Base-by-base conservation (phyloP, 2,888 invertebrate genomes). In the Brachypalpus laphriformis region DNA sequence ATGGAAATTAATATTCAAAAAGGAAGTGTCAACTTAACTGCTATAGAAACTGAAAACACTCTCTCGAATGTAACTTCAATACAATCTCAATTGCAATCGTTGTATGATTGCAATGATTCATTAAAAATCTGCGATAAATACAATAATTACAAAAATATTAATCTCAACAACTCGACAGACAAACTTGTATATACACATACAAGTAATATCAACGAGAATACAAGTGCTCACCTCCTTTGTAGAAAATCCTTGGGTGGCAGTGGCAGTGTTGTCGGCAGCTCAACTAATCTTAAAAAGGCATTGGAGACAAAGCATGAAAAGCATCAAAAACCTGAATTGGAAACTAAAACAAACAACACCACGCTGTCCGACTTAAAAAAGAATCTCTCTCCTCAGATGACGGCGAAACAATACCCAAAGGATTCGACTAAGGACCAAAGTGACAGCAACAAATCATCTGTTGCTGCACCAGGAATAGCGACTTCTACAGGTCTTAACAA, bases 31-130 rank as follows among this genome's bases (percentile, higher is more conserved):
- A 87, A 87, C 87, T 45, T 70, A 16, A 80, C 56, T 56, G 70
- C 65, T 80, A 65, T 77, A 54, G 91, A 91, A 77, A 89, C 91
- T 28, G 91, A 91, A 89, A 91, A 90, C 86, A 92, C 91, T 54
- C 91, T 91, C 85, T 91, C 91, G 61, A 92, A 91, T 88, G 90
- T 92, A 87, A 92, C 91, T 87, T 92, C 92, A 74, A 91, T 91
- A 80, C 91, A 91, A 88, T 91, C 91, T 83, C 91, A 91, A 88
- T 89, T 91, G 87, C 92, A 92, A 87, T 91, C 91, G 86, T 89
- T 91, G 34, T 91, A 91, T 87, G 91, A 91, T 87, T 89, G 89
- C 87, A 88, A 89, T 80, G 88, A 89, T 57, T 83, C 88, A 68
- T 57, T 87, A 68, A 88, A 88, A 87, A 74, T 70, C 45, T 87